Evolutionary conservation across 2,113 vertebrate genomes (phyloP).

Genomic region (Columba janthina): DNA sequence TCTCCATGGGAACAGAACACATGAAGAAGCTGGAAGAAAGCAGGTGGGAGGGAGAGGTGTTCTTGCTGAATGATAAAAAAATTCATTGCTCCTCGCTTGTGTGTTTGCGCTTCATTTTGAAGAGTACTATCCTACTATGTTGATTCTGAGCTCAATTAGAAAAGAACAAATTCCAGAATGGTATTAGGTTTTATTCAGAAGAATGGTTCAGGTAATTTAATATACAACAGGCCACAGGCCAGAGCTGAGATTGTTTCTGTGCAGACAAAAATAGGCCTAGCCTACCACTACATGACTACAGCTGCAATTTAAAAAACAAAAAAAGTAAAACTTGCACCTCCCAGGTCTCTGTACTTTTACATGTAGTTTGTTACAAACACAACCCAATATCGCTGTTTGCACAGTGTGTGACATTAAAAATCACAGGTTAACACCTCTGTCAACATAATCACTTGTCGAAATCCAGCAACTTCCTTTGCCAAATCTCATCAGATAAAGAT

Average conservation of each 20-base stretch:
- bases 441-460: background rate
- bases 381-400: background rate
- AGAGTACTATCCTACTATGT: background rate
- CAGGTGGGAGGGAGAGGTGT: background rate
- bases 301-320: background rate
- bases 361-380: background rate
- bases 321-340: background rate
- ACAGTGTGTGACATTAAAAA: background rate
- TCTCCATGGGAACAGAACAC: background rate
- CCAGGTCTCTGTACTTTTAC: background rate
- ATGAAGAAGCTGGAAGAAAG: background rate
- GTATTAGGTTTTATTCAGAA: background rate
- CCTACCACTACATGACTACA: background rate
- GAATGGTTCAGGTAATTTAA: background rate
- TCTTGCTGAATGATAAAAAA: background rate
- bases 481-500: background rate
- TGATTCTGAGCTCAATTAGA: slow-evolving; percentile 12
- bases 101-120: slow-evolving; percentile 1
- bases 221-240: background rate
- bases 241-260: background rate
- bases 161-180: background rate
- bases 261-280: background rate
- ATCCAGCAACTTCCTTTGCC: background rate
- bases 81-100: background rate
- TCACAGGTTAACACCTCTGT: background rate